A percentile compares a stretch with the other conserved stretches of the same genome.
These are phyloP conservation scores for Anoplius nigerrimus DNA, from an alignment of 2,888 invertebrate species.

Conservation along the genomic window DNA sequence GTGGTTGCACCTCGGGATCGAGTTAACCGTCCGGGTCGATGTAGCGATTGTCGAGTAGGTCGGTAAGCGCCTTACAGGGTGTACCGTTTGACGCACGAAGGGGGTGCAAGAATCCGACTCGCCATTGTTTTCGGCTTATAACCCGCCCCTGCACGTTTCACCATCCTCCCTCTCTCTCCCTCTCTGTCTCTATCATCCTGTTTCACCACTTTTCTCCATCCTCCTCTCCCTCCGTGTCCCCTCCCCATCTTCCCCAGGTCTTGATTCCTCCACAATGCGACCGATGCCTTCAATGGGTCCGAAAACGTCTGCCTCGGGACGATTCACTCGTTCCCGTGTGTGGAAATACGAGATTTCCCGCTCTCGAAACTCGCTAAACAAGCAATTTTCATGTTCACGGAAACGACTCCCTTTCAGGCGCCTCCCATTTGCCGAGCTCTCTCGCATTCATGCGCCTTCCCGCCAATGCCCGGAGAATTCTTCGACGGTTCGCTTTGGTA, in stretches of 20 bases:
- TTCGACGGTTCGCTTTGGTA: too few species aligned
- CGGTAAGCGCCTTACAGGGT: slow-evolving; percentile 57
- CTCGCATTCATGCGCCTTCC: too few species aligned
- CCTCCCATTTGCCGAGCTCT: too few species aligned
- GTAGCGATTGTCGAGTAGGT: slow-evolving; percentile 53
- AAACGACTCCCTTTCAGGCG: too few species aligned
- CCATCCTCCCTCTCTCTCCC: slow-evolving; percentile 17
- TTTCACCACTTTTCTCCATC: slow-evolving; percentile 17
- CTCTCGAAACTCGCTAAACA: background rate
- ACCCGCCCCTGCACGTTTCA: slow-evolving; percentile 48
- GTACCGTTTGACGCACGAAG: slow-evolving; percentile 53
- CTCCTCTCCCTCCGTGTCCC: slow-evolving; percentile 11
- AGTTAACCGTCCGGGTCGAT: slow-evolving; percentile 51
- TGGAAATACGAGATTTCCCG: background rate
- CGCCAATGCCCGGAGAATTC: too few species aligned
- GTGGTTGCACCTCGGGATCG: slow-evolving; percentile 44
- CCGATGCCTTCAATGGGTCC: slow-evolving; percentile 36
- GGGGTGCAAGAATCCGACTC: slow-evolving; percentile 50
- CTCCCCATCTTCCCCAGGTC: slow-evolving; percentile 35
- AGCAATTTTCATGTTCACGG: background rate
- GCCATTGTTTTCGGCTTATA: slow-evolving; percentile 67
- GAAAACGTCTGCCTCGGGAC: slow-evolving; percentile 34
- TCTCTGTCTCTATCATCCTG: slow-evolving; percentile 24
- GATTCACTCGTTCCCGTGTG: background rate
- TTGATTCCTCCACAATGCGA: slow-evolving; percentile 47